phyloP scores from a whole-genome alignment of 2,113 vertebrate genomes.

The Vicugna pacos region DNA sequence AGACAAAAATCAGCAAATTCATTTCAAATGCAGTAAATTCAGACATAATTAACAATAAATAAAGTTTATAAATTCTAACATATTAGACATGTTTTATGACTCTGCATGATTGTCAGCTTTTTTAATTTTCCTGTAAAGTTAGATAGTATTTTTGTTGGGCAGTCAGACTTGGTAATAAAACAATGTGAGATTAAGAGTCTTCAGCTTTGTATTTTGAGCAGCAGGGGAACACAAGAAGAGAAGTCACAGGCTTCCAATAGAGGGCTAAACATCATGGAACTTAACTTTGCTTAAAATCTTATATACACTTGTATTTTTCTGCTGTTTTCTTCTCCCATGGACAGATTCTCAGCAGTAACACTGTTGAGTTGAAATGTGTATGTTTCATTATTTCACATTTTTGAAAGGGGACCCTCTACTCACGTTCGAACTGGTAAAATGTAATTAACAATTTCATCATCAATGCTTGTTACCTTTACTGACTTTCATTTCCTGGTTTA shows the following conservation, averaged over 20 bases:
- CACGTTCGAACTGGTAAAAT: not conserved
- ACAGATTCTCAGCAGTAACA: not conserved
- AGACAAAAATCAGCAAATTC: not conserved
- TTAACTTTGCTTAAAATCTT: not conserved
- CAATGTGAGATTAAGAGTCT: not conserved
- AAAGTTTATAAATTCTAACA: not conserved
- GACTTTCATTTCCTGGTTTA: not conserved
- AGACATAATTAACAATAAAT: not conserved
- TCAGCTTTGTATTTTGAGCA: not conserved
- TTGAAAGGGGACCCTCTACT: not conserved
- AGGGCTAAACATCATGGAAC: not conserved
- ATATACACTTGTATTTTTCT: not conserved
- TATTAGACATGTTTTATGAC: not conserved
- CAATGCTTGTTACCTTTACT: not conserved
- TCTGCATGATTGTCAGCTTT: not conserved
- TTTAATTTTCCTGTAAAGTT: not conserved
- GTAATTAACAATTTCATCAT: not conserved
- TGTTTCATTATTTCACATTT: not conserved
- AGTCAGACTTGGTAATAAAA: constrained; percentile 25
- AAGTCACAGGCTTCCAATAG: not conserved
- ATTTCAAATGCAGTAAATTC: constrained; percentile 28
- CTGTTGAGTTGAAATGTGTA: not conserved
- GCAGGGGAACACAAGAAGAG: not conserved
- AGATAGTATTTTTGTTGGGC: not conserved
- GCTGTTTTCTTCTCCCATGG: not conserved